These are phyloP conservation scores for Plebejus melissa DNA, from an alignment of 2,888 invertebrate species.

Conservation along the genomic window DNA sequence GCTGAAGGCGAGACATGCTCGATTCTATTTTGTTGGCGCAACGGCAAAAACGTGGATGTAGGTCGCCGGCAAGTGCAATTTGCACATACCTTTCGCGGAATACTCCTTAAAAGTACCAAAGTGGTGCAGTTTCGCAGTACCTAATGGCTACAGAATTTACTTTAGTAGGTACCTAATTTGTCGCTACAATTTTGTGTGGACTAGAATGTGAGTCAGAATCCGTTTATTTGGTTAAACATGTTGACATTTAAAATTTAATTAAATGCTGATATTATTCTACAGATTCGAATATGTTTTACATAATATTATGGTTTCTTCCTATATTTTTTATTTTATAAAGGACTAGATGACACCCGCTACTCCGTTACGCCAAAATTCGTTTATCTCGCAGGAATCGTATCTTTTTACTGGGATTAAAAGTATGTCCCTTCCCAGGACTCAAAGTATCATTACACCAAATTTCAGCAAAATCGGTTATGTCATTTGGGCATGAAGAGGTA, in stretches of 20 bases:
- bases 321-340: neutral
- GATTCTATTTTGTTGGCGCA: constrained; percentile 50
- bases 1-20: constrained; percentile 54
- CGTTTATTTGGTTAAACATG: neutral
- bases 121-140: constrained; percentile 8
- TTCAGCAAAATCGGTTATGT: too few species aligned
- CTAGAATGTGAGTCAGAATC: constrained; percentile 5
- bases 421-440: too few species aligned
- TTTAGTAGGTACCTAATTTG: neutral
- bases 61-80: constrained; percentile 68
- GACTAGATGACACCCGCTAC: too few species aligned
- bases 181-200: constrained; percentile 6
- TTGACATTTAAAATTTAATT: constrained; percentile 3
- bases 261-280: neutral
- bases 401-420: too few species aligned
- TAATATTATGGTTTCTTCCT: neutral
- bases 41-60: constrained; percentile 70
- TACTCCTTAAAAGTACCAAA: constrained; percentile 17
- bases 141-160: neutral
- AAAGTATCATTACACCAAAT: too few species aligned
- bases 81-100: constrained; percentile 38
- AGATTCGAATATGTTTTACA: neutral
- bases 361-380: too few species aligned
- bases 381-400: too few species aligned
- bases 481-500: too few species aligned